Evolutionary conservation across 2,797 vertebrate species (phyloP).

Genomic region (Clarias platycephalus): DNA sequence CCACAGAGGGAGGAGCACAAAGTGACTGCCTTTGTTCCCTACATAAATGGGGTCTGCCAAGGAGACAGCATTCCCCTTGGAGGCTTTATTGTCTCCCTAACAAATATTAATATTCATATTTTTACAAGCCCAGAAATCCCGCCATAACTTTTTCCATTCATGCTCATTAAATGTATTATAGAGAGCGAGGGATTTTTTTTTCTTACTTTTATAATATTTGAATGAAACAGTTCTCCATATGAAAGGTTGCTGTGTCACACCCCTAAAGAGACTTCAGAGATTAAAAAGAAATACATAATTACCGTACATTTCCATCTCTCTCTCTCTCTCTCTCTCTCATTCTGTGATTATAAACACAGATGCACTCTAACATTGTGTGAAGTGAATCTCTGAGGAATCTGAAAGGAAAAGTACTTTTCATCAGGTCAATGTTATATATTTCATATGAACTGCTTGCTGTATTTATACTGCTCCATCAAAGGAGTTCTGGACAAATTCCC

Average conservation of each 20-base stretch:
- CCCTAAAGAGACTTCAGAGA: slow-evolving; percentile 74
- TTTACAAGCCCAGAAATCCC: slow-evolving; percentile 64
- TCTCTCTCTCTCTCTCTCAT: slow-evolving; percentile 63
- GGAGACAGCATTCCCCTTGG: slow-evolving; percentile 65
- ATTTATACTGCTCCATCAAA: slow-evolving; percentile 66
- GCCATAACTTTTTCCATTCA: slow-evolving; percentile 57
- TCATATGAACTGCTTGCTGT: slow-evolving; percentile 73
- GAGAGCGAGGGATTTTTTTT: slow-evolving; percentile 47
- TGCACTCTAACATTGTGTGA: slow-evolving; percentile 74
- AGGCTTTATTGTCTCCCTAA: slow-evolving; percentile 70
- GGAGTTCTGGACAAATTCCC: slow-evolving; percentile 71
- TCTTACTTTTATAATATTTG: slow-evolving; percentile 71
- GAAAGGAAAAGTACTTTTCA: slow-evolving; percentile 80
- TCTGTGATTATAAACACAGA: slow-evolving; percentile 57
- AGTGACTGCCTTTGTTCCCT: slow-evolving; percentile 74
- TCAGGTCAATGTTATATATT: slow-evolving; percentile 78
- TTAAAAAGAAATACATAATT: slow-evolving; percentile 76
- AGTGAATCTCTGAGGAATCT: slow-evolving; percentile 74
- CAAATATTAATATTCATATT: slow-evolving; percentile 81
- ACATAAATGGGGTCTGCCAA: slow-evolving; percentile 63
- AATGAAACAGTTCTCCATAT: slow-evolving; percentile 69
- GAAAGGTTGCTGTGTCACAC: slow-evolving; percentile 80
- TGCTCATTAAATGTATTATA: slow-evolving; percentile 58
- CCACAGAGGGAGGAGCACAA: slow-evolving; percentile 70
- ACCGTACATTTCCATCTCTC: slow-evolving; percentile 74